Evolutionary conservation across 2,797 vertebrate genomes (phyloP).

Genomic region (Pteronotus mesoamericanus): DNA sequence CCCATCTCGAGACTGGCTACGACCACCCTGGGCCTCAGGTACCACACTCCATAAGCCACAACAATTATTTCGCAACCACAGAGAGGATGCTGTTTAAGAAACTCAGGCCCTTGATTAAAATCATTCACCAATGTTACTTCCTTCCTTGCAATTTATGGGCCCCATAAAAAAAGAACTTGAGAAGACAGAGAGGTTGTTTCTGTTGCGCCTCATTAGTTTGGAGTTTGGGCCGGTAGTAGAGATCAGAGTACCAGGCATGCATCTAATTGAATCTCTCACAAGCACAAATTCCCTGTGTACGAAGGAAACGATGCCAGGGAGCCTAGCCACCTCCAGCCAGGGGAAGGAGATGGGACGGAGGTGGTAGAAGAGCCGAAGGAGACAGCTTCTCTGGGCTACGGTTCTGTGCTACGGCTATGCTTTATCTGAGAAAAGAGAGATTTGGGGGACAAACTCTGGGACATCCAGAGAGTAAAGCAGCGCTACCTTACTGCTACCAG

Average conservation of each 20-base stretch:
- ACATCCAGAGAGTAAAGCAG: not conserved
- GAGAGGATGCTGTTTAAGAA: slow-evolving; percentile 60
- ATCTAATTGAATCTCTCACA: slow-evolving; percentile 81
- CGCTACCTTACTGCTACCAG: not conserved
- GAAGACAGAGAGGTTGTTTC: slow-evolving; percentile 78
- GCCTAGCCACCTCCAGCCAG: not conserved
- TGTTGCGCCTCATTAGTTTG: slow-evolving; percentile 82
- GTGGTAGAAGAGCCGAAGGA: not conserved
- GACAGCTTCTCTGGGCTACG: not conserved
- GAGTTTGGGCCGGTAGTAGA: slow-evolving; percentile 80
- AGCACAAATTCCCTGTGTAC: slow-evolving; percentile 72
- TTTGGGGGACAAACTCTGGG: not conserved
- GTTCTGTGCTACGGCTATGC: not conserved
- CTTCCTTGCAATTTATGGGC: slow-evolving; percentile 76
- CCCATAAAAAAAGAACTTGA: slow-evolving; percentile 75
- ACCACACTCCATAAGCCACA: not conserved
- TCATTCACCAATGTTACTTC: slow-evolving; percentile 64
- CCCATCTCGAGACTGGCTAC: not conserved
- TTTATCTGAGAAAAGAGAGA: not conserved
- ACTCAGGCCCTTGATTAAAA: slow-evolving; percentile 70
- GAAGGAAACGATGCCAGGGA: not conserved
- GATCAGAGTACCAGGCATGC: slow-evolving; percentile 77
- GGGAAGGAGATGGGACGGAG: not conserved
- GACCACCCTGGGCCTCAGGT: not conserved
- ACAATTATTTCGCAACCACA: not conserved